phyloP scores from a whole-genome alignment of 2,888 invertebrate species.

The Bimastos eiseni region DNA sequence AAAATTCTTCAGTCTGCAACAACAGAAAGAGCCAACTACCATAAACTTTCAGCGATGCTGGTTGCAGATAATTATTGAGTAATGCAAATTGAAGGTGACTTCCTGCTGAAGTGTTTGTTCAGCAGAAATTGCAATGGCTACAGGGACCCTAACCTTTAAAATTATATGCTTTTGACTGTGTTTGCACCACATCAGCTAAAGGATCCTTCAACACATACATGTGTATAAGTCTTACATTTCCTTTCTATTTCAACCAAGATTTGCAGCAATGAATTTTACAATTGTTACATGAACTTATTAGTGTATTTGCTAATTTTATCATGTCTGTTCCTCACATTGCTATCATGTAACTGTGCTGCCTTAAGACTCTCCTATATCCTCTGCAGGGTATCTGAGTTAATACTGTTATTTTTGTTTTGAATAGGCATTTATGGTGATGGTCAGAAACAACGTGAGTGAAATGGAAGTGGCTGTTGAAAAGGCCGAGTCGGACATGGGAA shows the following conservation, averaged over 20 bases:
- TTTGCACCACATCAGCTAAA: no score
- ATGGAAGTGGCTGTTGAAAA: conserved; percentile 30
- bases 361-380: neutral
- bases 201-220: no score
- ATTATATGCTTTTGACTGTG: no score
- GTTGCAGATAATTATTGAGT: neutral
- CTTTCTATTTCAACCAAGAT: no score
- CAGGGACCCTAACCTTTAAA: neutral
- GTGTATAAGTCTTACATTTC: no score
- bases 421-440: conserved; percentile 31
- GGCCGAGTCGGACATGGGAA: conserved; percentile 31
- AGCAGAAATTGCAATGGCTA: neutral
- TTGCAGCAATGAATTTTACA: no score
- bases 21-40: neutral
- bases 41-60: neutral
- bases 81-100: neutral
- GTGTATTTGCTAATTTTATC: no score
- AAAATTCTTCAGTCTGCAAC: neutral
- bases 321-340: neutral
- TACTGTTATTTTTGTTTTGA: neutral
- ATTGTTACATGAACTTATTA: no score
- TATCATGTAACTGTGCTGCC: neutral
- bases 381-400: neutral
- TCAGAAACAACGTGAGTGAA: conserved; percentile 25
- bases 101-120: neutral